Percentiles rank a stretch among this genome's conserved stretches.
These are phyloP conservation scores for Falcaria lacertinaria DNA, from an alignment of 2,888 invertebrate genomes.

Conservation along the genomic window DNA sequence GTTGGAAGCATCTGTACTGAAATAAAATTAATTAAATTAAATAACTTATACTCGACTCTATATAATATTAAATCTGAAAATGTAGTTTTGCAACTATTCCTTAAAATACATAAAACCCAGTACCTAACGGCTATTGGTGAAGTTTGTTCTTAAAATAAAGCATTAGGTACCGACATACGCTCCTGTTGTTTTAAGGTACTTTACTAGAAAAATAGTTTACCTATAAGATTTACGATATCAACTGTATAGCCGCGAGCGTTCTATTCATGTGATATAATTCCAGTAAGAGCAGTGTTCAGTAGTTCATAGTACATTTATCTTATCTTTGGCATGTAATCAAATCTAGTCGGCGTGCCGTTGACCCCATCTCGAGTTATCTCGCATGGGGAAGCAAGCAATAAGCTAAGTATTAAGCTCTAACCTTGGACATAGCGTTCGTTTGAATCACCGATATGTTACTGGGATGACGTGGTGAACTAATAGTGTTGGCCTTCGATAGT, in stretches of 20 bases:
- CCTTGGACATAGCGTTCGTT: background rate
- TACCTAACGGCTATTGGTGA: too few species aligned
- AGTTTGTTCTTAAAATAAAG: too few species aligned
- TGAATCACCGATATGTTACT: background rate
- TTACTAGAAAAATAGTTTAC: too few species aligned
- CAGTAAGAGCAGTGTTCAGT: background rate
- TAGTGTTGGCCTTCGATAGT: background rate
- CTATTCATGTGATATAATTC: background rate
- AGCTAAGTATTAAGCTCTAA: constrained; percentile 4
- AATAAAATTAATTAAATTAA: too few species aligned
- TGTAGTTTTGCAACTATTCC: too few species aligned
- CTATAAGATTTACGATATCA: background rate
- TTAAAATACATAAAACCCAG: too few species aligned
- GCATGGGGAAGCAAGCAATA: constrained; percentile 10
- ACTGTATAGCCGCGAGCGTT: background rate
- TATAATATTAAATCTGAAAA: too few species aligned
- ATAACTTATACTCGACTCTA: too few species aligned
- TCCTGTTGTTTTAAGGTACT: too few species aligned
- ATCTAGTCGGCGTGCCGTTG: constrained; percentile 35
- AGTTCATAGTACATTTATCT: constrained; percentile 16
- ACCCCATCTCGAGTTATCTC: constrained; percentile 39
- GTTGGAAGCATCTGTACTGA: too few species aligned
- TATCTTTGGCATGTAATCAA: constrained; percentile 35
- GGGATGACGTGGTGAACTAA: background rate
- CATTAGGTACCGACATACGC: too few species aligned